Conservation (phyloP, 2,888 invertebrate genomes). For the Drosophila meridiana region DNA sequence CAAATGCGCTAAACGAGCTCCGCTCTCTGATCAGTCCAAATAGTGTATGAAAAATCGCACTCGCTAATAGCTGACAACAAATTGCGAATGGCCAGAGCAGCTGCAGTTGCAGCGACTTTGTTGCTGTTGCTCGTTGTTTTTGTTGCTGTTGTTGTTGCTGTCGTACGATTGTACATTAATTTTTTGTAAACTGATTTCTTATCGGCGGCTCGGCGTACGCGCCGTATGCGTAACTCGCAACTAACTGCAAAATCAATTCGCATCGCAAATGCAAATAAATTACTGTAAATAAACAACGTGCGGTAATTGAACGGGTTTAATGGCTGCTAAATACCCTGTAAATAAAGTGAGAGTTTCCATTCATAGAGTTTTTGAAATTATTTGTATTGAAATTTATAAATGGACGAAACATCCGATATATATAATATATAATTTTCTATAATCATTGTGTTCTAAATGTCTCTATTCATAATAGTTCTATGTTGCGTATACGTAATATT, state of each 20-base stretch:
- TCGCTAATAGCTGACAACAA: constrained; percentile 78
- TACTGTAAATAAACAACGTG: constrained; percentile 35
- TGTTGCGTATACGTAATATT: background rate
- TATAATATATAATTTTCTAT: no score
- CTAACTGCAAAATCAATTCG: constrained; percentile 62
- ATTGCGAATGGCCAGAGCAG: constrained; percentile 53
- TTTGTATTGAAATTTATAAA: no score
- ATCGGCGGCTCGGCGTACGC: constrained; percentile 56
- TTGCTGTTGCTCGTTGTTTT: constrained; percentile 11
- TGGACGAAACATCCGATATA: no score
- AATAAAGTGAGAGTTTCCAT: background rate
- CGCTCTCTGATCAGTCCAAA: constrained; percentile 43
- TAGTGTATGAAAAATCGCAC: constrained; percentile 64
- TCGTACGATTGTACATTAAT: constrained; percentile 62
- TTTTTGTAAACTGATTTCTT: constrained; percentile 70
- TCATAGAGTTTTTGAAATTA: no score
- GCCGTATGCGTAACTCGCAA: constrained; percentile 72
- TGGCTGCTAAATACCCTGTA: constrained; percentile 13
- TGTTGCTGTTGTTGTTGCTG: constrained; percentile 7
- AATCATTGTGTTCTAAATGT: no score
- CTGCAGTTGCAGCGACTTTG: constrained; percentile 31
- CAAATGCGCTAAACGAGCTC: constrained; percentile 34
- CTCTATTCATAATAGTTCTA: no score
- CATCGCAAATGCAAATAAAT: constrained; percentile 67
- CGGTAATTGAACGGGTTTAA: accelerated